These are phyloP conservation scores for Oncorhynchus kisutch DNA, from an alignment of 2,113 vertebrate genomes.

Conservation along the genomic window DNA sequence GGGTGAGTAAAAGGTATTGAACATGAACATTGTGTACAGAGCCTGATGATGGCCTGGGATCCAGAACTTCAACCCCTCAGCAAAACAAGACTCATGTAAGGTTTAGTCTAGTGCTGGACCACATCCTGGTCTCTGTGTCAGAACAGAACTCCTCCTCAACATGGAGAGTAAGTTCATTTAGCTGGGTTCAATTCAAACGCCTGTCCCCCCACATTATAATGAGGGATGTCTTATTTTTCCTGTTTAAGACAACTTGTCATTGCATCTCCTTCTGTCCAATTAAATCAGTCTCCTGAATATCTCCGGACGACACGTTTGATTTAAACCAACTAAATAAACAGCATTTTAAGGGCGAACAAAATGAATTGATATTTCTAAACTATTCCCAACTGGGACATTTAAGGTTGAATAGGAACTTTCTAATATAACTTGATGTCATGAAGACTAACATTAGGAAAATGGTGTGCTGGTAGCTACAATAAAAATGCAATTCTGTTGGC, in stretches of 20 bases:
- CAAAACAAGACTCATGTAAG: not conserved
- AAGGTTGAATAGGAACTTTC: not conserved
- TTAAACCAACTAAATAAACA: conserved; percentile 4
- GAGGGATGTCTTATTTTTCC: too few species aligned
- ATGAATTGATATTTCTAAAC: not conserved
- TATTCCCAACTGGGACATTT: not conserved
- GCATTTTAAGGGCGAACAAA: conserved; percentile 1
- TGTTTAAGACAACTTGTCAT: too few species aligned
- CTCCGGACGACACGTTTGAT: not conserved
- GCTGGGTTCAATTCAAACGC: not conserved
- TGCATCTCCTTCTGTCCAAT: too few species aligned
- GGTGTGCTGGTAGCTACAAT: not conserved
- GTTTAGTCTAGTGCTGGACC: not conserved
- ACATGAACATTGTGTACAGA: not conserved
- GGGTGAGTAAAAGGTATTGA: not conserved
- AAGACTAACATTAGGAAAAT: not conserved
- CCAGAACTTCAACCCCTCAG: not conserved
- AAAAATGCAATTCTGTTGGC: conserved; percentile 5
- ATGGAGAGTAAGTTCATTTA: not conserved
- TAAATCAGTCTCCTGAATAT: not conserved
- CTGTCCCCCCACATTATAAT: not conserved
- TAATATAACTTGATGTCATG: too few species aligned
- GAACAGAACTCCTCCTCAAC: not conserved
- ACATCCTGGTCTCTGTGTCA: not conserved
- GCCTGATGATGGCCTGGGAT: not conserved